A percentile compares a stretch with the other conserved stretches of the same genome.
phyloP scores from a whole-genome alignment of 2,797 vertebrate genomes.

The Decapterus maruadsi region DNA sequence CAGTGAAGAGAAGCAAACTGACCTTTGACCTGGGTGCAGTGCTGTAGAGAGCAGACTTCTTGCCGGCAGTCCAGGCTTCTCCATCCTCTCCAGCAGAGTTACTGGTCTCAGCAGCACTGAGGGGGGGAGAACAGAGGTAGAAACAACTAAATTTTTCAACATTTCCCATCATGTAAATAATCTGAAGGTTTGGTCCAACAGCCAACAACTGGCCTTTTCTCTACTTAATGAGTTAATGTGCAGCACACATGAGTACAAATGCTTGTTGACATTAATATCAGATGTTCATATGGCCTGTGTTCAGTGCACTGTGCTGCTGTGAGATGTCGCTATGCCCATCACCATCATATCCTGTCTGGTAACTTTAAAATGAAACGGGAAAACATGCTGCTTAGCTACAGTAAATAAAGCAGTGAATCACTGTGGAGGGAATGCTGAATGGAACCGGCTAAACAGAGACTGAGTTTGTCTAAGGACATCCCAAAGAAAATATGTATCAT shows the following conservation, averaged over 20 bases:
- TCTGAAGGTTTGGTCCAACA: too few relatives aligned
- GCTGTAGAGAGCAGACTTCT: conserved; percentile 41
- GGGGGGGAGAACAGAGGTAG: conserved; percentile 15
- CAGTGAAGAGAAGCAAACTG: conserved; percentile 29
- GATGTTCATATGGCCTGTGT: not conserved
- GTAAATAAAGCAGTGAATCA: conserved; percentile 56
- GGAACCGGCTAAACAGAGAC: conserved; percentile 60
- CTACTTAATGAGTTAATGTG: not conserved
- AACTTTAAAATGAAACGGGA: not conserved
- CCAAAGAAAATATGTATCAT: not conserved
- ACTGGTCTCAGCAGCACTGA: conserved; percentile 45
- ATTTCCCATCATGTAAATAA: not conserved
- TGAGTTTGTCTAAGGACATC: not conserved
- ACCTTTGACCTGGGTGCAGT: conserved; percentile 76
- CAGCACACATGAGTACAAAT: not conserved
- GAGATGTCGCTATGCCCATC: not conserved
- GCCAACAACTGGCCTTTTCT: not conserved
- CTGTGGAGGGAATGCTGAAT: conserved; percentile 47
- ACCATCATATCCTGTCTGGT: not conserved
- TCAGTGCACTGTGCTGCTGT: not conserved
- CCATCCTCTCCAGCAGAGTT: not conserved
- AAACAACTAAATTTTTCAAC: not conserved
- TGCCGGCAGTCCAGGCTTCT: conserved; percentile 16
- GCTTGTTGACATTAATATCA: not conserved
- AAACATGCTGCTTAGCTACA: conserved; percentile 16